Evolutionary conservation across 2,888 invertebrate genomes (phyloP).

Genomic region (Arenicola marina): DNA sequence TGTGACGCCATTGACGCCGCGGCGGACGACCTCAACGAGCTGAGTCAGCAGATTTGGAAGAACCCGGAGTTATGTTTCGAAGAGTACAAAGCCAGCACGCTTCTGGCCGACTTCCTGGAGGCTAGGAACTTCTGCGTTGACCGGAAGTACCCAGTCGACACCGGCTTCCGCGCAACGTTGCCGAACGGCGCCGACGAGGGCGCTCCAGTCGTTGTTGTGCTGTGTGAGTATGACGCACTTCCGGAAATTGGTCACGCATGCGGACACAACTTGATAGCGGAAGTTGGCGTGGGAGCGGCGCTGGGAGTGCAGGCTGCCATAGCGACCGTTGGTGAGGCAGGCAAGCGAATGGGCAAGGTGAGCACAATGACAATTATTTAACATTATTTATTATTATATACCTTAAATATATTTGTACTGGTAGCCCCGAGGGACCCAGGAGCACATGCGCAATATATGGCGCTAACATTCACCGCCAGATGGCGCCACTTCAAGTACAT

Average conservation of each 20-base stretch:
- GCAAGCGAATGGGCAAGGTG: constrained; percentile 20
- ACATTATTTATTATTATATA: too few relatives aligned
- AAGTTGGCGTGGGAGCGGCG: constrained; percentile 26
- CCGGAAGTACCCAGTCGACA: constrained; percentile 10
- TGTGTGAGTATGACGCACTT: constrained; percentile 58
- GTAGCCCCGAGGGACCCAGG: too few relatives aligned
- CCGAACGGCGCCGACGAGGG: constrained; percentile 40
- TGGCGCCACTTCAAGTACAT: too few relatives aligned
- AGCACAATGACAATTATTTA: too few relatives aligned
- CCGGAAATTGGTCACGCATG: constrained; percentile 32
- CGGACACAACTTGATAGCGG: constrained; percentile 34
- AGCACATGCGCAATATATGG: too few relatives aligned
- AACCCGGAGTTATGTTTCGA: too few relatives aligned
- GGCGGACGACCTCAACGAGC: too few relatives aligned
- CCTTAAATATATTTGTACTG: too few relatives aligned
- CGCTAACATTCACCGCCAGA: too few relatives aligned
- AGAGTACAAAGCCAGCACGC: too few relatives aligned
- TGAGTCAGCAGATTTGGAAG: too few relatives aligned
- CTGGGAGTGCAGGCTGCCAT: constrained; percentile 31
- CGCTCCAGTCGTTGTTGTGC: constrained; percentile 47
- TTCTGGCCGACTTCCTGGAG: constrained; percentile 39
- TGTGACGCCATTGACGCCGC: too few relatives aligned
- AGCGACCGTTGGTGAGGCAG: constrained; percentile 4
- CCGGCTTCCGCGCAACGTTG: constrained; percentile 5
- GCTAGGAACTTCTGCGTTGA: constrained; percentile 38